Conservation (phyloP, 2,113 vertebrate genomes). For the Anas platyrhynchos region DNA sequence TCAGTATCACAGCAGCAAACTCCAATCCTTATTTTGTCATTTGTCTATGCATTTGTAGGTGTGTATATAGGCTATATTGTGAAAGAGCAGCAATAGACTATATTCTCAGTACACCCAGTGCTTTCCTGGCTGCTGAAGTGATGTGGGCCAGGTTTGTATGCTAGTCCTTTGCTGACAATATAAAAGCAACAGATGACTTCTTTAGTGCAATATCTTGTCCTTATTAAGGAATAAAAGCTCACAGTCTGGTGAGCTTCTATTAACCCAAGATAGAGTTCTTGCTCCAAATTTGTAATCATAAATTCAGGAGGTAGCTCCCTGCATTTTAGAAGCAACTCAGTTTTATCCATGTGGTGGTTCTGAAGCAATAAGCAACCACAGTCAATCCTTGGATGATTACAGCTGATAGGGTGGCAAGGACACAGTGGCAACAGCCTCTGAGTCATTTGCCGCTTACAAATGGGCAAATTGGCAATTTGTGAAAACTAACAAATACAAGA, state of each 20-base stretch:
- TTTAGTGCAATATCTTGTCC: neutral
- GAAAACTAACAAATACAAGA: neutral
- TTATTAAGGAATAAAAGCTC: neutral
- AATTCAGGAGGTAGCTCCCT: neutral
- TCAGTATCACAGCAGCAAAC: neutral
- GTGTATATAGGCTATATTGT: neutral
- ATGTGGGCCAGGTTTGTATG: neutral
- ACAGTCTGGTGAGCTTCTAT: neutral
- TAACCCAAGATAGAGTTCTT: neutral
- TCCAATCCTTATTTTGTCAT: neutral
- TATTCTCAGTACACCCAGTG: neutral
- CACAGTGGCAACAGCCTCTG: neutral
- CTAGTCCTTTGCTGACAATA: neutral
- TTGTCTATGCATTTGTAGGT: neutral
- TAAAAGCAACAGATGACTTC: neutral
- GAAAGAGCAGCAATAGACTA: neutral
- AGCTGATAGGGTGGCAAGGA: neutral
- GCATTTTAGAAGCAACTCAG: neutral
- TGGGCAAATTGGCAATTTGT: neutral
- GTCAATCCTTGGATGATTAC: neutral
- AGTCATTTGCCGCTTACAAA: neutral
- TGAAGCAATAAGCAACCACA: neutral
- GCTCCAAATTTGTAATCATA: neutral
- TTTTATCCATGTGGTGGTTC: neutral
- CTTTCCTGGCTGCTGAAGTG: neutral